phyloP scores from a whole-genome alignment of 2,797 vertebrate genomes.

The Xyrichtys novacula region DNA sequence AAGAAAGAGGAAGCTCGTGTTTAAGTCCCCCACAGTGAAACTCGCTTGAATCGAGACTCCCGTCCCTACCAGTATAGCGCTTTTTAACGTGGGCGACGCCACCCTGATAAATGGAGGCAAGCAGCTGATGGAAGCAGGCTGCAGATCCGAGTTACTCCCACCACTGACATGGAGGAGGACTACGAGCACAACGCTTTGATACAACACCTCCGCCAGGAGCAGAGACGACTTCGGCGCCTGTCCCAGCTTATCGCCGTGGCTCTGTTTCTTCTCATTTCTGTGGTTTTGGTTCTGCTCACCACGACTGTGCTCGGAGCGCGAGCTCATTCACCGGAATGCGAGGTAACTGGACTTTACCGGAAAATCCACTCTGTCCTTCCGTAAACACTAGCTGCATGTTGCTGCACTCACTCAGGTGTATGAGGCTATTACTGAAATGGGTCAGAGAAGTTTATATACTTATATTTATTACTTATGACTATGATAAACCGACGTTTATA shows the following conservation, averaged over 20 bases:
- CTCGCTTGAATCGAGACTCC: conserved; percentile 30
- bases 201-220: not conserved
- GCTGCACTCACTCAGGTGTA: too few relatives aligned
- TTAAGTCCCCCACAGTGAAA: conserved; percentile 21
- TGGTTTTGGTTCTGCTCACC: not conserved
- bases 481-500: too few relatives aligned
- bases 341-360: conserved; percentile 15
- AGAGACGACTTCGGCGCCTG: not conserved
- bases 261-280: not conserved
- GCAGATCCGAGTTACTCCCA: not conserved
- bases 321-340: not conserved
- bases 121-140: not conserved
- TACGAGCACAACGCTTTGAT: fast-evolving
- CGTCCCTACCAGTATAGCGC: not conserved
- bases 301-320: not conserved
- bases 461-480: too few relatives aligned
- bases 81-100: conserved; percentile 60
- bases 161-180: conserved; percentile 36
- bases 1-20: conserved; percentile 50
- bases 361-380: not conserved
- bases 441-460: too few relatives aligned
- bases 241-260: fast-evolving
- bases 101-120: conserved; percentile 45
- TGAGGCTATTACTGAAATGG: too few relatives aligned
- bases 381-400: not conserved